phyloP scores from a whole-genome alignment of 2,888 invertebrate species.

The Euclidia mi region DNA sequence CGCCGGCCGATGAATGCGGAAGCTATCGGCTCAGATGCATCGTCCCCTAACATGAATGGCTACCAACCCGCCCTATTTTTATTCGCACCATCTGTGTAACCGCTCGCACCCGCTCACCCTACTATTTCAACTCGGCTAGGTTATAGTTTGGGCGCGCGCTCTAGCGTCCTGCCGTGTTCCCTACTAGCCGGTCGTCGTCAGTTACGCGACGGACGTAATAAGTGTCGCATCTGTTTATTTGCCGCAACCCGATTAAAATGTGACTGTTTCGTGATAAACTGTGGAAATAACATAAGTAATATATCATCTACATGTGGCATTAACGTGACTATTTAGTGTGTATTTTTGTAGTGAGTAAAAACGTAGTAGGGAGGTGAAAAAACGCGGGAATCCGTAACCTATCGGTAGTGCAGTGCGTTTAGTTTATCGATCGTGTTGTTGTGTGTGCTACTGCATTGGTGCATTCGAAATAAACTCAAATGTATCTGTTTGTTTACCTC shows the following conservation, averaged over 20 bases:
- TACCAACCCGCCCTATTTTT: constrained; percentile 72
- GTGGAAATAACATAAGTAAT: constrained; percentile 27
- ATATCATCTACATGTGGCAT: constrained; percentile 25
- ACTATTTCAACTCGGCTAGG: constrained; percentile 81
- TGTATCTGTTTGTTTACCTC: constrained; percentile 73
- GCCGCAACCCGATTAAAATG: constrained; percentile 51
- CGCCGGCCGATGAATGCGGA: constrained; percentile 77
- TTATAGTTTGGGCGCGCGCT: constrained; percentile 84
- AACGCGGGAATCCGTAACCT: constrained; percentile 71
- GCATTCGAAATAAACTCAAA: constrained; percentile 70
- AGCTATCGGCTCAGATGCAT: constrained; percentile 67
- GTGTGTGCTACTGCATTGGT: constrained; percentile 74
- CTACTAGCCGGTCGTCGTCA: constrained; percentile 67
- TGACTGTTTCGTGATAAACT: constrained; percentile 48
- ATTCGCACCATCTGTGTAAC: constrained; percentile 66
- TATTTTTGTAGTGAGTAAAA: constrained; percentile 41
- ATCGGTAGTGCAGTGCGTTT: constrained; percentile 67
- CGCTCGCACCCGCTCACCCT: constrained; percentile 71
- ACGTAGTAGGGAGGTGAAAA: constrained; percentile 62
- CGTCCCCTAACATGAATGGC: constrained; percentile 82
- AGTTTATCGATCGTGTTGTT: constrained; percentile 81
- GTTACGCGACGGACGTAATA: constrained; percentile 81
- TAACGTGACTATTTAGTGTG: constrained; percentile 23
- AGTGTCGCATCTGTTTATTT: constrained; percentile 72
- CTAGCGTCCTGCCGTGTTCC: constrained; percentile 74